phyloP scores from a whole-genome alignment of 2,888 invertebrate genomes.

The Neria commutata region DNA sequence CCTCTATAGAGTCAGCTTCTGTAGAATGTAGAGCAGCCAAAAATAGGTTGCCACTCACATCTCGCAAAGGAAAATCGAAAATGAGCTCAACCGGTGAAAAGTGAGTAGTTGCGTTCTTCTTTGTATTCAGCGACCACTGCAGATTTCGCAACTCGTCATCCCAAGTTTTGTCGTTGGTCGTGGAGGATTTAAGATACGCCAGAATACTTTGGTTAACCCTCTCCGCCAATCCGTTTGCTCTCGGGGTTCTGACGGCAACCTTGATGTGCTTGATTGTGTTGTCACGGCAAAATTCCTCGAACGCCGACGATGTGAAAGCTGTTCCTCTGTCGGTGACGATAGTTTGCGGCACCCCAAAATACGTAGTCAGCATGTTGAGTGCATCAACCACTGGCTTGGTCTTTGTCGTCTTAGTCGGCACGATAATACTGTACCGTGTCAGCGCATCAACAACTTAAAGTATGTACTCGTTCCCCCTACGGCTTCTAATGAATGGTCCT shows the following conservation, averaged over 20 bases:
- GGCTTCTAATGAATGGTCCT: no score
- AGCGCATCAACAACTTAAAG: constrained; percentile 20
- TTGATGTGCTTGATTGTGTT: constrained; percentile 13
- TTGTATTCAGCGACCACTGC: constrained; percentile 29
- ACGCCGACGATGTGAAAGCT: constrained; percentile 18
- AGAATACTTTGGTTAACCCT: constrained; percentile 19
- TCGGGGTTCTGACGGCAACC: constrained; percentile 21
- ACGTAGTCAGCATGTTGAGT: neutral
- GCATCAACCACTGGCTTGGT: constrained; percentile 14
- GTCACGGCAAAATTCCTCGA: constrained; percentile 8
- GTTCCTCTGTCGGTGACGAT: constrained; percentile 24
- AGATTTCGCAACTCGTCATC: constrained; percentile 22
- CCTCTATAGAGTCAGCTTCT: neutral
- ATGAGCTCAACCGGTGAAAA: constrained; percentile 25
- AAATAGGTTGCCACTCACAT: constrained; percentile 16
- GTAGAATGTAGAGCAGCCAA: constrained; percentile 16
- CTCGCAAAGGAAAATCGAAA: no score
- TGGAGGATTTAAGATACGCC: constrained; percentile 22
- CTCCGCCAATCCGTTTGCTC: no score
- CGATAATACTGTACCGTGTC: constrained; percentile 18
- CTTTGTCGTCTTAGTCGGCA: constrained; percentile 22
- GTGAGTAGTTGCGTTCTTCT: constrained; percentile 21
- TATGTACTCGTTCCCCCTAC: no score
- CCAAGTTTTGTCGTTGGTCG: constrained; percentile 19
- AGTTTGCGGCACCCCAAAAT: constrained; percentile 13